Conservation (phyloP, 2,888 invertebrate species). For the Hirudinaria manillensis region DNA sequence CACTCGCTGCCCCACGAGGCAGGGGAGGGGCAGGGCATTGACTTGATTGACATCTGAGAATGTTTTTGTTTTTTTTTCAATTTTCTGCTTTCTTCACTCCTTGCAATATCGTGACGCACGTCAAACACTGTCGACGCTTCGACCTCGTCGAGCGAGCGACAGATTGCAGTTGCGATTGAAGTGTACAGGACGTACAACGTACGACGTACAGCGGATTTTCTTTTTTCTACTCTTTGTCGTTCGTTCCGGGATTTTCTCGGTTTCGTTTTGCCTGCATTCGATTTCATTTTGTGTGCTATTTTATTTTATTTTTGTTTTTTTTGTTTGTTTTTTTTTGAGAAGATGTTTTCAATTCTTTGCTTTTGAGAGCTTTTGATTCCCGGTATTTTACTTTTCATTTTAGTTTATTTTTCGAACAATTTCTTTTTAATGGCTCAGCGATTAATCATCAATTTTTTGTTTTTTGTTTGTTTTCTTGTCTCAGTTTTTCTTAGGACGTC, state of each 20-base stretch:
- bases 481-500: neutral
- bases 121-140: neutral
- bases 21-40: neutral
- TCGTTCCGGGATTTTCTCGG: neutral
- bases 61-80: neutral
- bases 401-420: neutral
- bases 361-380: neutral
- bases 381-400: neutral
- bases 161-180: too few relatives aligned
- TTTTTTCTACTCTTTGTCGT: neutral
- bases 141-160: neutral
- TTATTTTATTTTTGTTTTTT: neutral
- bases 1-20: neutral
- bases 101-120: neutral
- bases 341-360: neutral
- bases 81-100: neutral
- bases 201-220: neutral
- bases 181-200: neutral
- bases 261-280: neutral
- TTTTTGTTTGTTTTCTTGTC: neutral
- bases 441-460: neutral
- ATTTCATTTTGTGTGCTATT: neutral
- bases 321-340: neutral
- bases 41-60: slow-evolving; percentile 19
- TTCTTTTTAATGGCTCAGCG: neutral